Evolutionary conservation across 2,113 vertebrate species (phyloP).

Genomic region (Rhegmatorhina hoffmannsi): DNA sequence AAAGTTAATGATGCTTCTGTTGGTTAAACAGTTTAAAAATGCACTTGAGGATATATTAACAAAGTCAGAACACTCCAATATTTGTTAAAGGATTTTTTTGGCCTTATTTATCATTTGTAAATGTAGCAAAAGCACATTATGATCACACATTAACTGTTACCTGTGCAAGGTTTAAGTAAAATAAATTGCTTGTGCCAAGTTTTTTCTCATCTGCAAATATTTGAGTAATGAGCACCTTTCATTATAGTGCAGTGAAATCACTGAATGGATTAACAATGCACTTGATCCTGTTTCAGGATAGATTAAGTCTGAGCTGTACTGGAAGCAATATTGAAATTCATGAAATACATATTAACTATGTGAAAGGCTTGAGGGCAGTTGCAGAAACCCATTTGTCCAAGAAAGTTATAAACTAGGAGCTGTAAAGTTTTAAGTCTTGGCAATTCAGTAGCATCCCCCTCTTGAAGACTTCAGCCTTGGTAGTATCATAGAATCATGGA

Average conservation of each 20-base stretch:
- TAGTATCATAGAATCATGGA: too few relatives aligned
- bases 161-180: neutral
- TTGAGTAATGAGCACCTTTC: neutral
- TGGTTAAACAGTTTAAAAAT: neutral
- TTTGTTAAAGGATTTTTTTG: neutral
- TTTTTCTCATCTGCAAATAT: constrained; percentile 3
- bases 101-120: neutral
- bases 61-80: neutral
- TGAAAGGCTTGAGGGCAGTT: neutral
- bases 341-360: accelerated
- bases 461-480: neutral
- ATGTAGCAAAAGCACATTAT: neutral
- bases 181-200: neutral
- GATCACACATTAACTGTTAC: neutral
- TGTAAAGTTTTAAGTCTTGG: neutral
- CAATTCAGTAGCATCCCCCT: neutral
- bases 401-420: neutral
- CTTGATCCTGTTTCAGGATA: neutral
- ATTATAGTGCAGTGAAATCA: neutral
- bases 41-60: neutral
- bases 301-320: neutral
- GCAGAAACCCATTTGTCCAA: neutral
- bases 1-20: neutral
- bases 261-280: neutral
- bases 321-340: neutral